phyloP scores from a whole-genome alignment of 2,113 vertebrate genomes.

The Vidua macroura region DNA sequence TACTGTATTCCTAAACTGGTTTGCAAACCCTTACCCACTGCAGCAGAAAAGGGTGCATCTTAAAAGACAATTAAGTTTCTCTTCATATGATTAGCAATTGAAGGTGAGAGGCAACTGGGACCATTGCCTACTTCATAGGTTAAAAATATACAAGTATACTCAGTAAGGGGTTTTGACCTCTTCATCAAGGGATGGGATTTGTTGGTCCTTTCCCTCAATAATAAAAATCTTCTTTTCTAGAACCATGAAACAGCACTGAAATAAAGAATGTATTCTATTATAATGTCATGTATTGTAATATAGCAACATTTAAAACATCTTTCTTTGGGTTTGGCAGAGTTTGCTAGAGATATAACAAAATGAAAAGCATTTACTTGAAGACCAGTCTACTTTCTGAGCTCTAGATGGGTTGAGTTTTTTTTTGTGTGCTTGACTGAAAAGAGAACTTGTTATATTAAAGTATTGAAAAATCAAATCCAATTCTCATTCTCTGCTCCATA shows the following conservation, averaged over 20 bases:
- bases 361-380: not conserved
- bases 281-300: not conserved
- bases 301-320: not conserved
- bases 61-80: not conserved
- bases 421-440: not conserved
- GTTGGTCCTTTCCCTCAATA: not conserved
- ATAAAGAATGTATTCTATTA: not conserved
- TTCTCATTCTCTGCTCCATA: not conserved
- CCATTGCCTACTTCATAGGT: not conserved
- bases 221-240: not conserved
- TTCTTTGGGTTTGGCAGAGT: not conserved
- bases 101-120: not conserved
- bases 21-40: not conserved
- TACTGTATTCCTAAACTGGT: not conserved
- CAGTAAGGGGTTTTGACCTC: not conserved
- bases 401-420: not conserved
- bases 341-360: not conserved
- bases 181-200: not conserved
- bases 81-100: not conserved
- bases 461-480: not conserved
- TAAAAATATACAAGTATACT: not conserved
- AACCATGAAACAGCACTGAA: not conserved
- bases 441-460: not conserved
- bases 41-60: not conserved
- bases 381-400: not conserved